Percentiles rank a stretch among this genome's conserved stretches.
Evolutionary conservation across 2,797 vertebrate genomes (phyloP).

Genomic region (Gobio occitaniae): DNA sequence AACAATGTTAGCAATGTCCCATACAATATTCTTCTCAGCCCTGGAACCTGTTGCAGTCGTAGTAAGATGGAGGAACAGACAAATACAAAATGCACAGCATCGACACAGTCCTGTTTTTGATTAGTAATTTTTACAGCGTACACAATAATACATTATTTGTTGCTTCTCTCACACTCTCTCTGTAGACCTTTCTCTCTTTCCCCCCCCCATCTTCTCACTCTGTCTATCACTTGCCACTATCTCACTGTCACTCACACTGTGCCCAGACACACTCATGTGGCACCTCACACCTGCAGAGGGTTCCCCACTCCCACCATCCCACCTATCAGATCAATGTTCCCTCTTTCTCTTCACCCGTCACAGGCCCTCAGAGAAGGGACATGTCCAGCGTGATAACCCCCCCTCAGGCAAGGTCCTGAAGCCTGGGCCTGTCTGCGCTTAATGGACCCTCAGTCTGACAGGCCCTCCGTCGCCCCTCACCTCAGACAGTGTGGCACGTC

Average conservation of each 20-base stretch:
- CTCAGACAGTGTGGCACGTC: slow-evolving; percentile 48
- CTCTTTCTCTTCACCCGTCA: slow-evolving; percentile 20
- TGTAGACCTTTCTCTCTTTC: slow-evolving; percentile 32
- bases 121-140: not conserved
- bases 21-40: not conserved
- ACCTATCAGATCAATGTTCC: slow-evolving; percentile 18
- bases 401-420: slow-evolving; percentile 52
- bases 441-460: slow-evolving; percentile 62
- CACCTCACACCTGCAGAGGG: slow-evolving; percentile 21
- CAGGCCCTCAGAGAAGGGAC: slow-evolving; percentile 23
- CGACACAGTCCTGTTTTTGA: not conserved
- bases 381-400: slow-evolving; percentile 45
- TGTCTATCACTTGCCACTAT: slow-evolving; percentile 30
- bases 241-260: slow-evolving; percentile 17
- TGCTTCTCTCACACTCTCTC: slow-evolving; percentile 9
- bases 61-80: not conserved
- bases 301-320: not conserved
- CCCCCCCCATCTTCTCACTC: slow-evolving; percentile 50
- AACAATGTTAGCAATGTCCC: not conserved
- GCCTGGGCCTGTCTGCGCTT: slow-evolving; percentile 59
- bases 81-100: not conserved
- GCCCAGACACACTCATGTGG: slow-evolving; percentile 4
- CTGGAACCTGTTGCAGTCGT: not conserved
- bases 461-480: slow-evolving; percentile 48
- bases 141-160: not conserved